phyloP scores from a whole-genome alignment of 1,140 invertebrate genomes.

The Heliconius eleuchia region DNA sequence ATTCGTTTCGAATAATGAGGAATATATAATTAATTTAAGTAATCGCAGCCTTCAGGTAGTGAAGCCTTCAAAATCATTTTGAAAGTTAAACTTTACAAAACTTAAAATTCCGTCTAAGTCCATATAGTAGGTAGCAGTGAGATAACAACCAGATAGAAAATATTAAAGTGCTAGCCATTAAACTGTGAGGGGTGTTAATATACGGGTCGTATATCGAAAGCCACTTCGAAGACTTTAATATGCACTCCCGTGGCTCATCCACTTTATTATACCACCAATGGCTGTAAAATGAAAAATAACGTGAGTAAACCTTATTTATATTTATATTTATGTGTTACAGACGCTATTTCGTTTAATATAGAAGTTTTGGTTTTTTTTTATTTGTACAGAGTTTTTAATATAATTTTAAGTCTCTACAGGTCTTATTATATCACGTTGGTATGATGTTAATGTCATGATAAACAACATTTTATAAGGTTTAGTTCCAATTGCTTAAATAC shows the following conservation, averaged over 20 bases:
- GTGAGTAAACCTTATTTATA: neutral
- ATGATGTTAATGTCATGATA: too few species aligned
- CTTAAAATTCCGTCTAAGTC: neutral
- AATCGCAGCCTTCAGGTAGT: too few species aligned
- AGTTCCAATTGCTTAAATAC: too few species aligned
- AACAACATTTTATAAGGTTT: too few species aligned
- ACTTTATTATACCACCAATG: constrained; percentile 28
- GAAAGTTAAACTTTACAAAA: too few species aligned
- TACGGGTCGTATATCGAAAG: constrained; percentile 21
- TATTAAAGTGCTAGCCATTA: constrained; percentile 20
- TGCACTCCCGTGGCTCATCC: constrained; percentile 18
- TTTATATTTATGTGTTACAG: neutral
- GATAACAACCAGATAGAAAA: constrained; percentile 9
- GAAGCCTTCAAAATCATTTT: too few species aligned
- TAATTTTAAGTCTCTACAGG: too few species aligned
- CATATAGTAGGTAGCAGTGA: neutral
- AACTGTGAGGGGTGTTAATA: constrained; percentile 21
- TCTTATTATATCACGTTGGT: too few species aligned
- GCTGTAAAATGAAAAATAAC: constrained; percentile 19
- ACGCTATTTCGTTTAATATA: neutral
- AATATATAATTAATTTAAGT: too few species aligned
- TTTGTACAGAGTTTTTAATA: too few species aligned
- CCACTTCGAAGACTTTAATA: constrained; percentile 32
- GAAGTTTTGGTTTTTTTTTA: too few species aligned
- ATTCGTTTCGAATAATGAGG: too few species aligned